These are phyloP conservation scores for Pocillopora damicornis DNA, from an alignment of 64 coral and sea anemone species.

Conservation along the genomic window DNA sequence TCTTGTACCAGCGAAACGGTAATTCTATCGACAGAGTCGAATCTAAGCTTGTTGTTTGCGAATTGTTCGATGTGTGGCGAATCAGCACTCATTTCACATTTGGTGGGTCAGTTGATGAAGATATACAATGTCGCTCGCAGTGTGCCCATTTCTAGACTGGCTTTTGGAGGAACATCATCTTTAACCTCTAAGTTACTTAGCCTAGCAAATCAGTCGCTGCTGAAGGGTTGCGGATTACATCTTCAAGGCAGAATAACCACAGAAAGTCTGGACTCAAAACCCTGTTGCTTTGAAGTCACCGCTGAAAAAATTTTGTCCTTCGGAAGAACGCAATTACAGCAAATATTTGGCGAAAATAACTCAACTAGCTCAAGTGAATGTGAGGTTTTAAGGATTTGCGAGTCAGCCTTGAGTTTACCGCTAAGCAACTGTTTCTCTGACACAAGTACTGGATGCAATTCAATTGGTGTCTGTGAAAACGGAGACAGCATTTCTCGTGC, in stretches of 20 bases:
- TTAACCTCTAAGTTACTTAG: neutral
- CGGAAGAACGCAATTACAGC: neutral
- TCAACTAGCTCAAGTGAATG: constrained; percentile 10
- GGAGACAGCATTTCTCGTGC: neutral
- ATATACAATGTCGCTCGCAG: constrained; percentile 11
- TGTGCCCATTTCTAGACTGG: neutral
- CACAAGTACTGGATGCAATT: neutral
- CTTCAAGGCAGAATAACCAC: neutral
- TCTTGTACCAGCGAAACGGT: neutral
- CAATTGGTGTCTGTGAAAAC: too few relatives aligned
- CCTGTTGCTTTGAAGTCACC: neutral
- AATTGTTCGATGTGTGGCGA: neutral
- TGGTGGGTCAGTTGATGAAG: constrained; percentile 10
- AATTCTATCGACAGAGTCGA: neutral
- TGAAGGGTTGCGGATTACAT: neutral
- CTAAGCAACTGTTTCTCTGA: neutral
- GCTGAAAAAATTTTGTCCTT: neutral
- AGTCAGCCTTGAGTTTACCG: neutral
- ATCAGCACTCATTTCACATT: neutral
- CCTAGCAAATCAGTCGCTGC: neutral
- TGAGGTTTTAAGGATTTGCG: neutral
- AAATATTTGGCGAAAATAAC: constrained; percentile 12
- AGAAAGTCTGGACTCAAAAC: neutral
- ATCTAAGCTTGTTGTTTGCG: neutral
- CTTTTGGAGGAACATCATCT: neutral